Conservation (phyloP, 1,140 invertebrate species). For the Ericerus pela region DNA sequence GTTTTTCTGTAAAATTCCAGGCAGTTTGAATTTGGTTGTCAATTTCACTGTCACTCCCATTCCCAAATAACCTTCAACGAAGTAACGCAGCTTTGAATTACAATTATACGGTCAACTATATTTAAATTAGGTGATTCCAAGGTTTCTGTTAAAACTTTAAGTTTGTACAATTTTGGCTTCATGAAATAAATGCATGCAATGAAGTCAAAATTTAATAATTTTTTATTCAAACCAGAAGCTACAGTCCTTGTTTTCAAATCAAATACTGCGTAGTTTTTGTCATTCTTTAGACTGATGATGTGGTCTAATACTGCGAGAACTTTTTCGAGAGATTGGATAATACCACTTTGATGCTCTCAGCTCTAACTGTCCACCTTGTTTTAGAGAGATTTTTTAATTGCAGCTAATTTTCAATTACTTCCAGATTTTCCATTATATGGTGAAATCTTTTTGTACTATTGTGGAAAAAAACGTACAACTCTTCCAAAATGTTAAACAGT, state of each 20-base stretch:
- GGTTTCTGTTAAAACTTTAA: not conserved
- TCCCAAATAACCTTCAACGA: not conserved
- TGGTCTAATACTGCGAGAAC: conserved; percentile 10
- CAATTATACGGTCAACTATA: not conserved
- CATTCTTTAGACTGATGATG: no score
- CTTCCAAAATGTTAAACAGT: conserved; percentile 8
- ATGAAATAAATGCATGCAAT: conserved; percentile 8
- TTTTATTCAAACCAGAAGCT: conserved; percentile 8
- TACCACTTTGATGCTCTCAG: conserved; percentile 4
- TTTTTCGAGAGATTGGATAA: not conserved
- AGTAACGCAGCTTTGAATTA: not conserved
- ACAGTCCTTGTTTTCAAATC: conserved; percentile 5
- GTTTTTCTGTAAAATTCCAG: not conserved
- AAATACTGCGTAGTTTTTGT: not conserved
- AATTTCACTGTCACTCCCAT: not conserved
- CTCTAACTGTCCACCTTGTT: conserved; percentile 10
- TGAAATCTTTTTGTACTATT: conserved; percentile 9
- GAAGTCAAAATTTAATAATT: conserved; percentile 8
- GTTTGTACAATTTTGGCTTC: conserved; percentile 9
- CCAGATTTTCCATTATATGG: conserved; percentile 3
- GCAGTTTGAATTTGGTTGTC: not conserved
- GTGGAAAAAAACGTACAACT: not conserved
- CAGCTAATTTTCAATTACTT: conserved; percentile 4
- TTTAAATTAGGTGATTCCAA: conserved; percentile 5
- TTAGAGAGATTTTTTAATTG: conserved; percentile 1